Conservation (phyloP, 1,140 invertebrate species). For the Aphelinus atriplicis region DNA sequence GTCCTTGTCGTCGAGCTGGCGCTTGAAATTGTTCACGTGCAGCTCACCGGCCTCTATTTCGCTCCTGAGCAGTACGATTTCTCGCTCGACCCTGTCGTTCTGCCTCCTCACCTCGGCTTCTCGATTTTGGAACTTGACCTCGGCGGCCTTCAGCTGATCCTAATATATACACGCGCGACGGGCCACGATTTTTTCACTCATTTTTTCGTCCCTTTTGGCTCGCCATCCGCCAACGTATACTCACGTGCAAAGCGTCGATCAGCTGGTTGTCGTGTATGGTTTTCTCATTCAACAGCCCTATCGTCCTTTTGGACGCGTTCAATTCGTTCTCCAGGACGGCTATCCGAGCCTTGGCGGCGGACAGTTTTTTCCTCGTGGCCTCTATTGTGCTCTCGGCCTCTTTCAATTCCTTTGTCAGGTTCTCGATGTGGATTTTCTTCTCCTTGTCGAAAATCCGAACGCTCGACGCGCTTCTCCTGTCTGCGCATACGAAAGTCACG, state of each 20-base stretch:
- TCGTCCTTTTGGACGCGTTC: conserved; percentile 61
- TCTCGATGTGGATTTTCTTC: conserved; percentile 66
- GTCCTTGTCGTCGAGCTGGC: conserved; percentile 50
- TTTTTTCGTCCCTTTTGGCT: too few species aligned
- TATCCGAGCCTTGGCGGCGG: conserved; percentile 67
- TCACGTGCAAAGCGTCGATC: conserved; percentile 68
- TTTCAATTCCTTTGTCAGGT: conserved; percentile 65
- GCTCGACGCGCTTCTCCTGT: conserved; percentile 43
- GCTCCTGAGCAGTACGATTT: conserved; percentile 46
- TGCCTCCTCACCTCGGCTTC: conserved; percentile 43
- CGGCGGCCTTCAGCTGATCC: conserved; percentile 49
- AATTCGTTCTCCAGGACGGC: conserved; percentile 70
- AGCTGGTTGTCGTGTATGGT: conserved; percentile 69
- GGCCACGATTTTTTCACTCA: too few species aligned
- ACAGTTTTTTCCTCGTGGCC: conserved; percentile 69
- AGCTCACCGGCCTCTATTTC: conserved; percentile 48
- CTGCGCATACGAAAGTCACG: conserved; percentile 14
- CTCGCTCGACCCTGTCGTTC: conserved; percentile 47
- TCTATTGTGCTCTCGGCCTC: conserved; percentile 56
- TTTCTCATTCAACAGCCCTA: conserved; percentile 67
- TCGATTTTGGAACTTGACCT: conserved; percentile 46
- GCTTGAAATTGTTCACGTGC: conserved; percentile 45
- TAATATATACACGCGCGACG: conserved; percentile 22
- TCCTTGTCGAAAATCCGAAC: conserved; percentile 69
- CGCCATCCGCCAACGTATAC: too few species aligned